These are phyloP conservation scores for Exaiptasia diaphana DNA, from an alignment of 64 coral and sea anemone species.

Conservation along the genomic window DNA sequence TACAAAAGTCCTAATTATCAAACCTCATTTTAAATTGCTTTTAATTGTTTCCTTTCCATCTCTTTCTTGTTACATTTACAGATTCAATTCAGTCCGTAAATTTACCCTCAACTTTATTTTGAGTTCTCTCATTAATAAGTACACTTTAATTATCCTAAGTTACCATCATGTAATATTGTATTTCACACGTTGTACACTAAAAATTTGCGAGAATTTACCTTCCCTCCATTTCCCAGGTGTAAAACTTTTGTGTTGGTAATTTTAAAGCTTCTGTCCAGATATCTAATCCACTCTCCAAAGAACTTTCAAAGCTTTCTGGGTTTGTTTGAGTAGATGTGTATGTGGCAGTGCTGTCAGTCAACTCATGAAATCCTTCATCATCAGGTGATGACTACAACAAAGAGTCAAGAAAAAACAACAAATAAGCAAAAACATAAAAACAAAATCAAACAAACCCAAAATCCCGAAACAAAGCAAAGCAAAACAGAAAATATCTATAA, in stretches of 20 bases:
- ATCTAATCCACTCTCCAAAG: constrained; percentile 3
- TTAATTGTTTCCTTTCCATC: too few species aligned
- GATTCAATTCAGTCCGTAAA: too few species aligned
- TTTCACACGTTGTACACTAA: too few species aligned
- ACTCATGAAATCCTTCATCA: constrained; percentile 90
- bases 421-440: not conserved
- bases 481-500: too few species aligned
- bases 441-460: not conserved
- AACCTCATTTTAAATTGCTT: too few species aligned
- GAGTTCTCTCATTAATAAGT: too few species aligned
- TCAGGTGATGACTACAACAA: constrained; percentile 65
- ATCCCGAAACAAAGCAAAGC: too few species aligned
- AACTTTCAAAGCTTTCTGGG: constrained; percentile 8
- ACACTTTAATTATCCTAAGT: too few species aligned
- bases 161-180: too few species aligned
- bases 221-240: constrained; percentile 96
- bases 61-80: too few species aligned
- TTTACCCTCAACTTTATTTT: too few species aligned
- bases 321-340: constrained; percentile 10
- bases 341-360: constrained; percentile 28
- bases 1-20: too few species aligned
- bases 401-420: not conserved
- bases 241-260: constrained; percentile 60
- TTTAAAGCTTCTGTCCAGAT: constrained; percentile 76
- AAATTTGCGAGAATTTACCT: constrained; percentile 23